Evolutionary conservation across 1,140 invertebrate species (phyloP).

Genomic region (Anadara kagoshimensis): DNA sequence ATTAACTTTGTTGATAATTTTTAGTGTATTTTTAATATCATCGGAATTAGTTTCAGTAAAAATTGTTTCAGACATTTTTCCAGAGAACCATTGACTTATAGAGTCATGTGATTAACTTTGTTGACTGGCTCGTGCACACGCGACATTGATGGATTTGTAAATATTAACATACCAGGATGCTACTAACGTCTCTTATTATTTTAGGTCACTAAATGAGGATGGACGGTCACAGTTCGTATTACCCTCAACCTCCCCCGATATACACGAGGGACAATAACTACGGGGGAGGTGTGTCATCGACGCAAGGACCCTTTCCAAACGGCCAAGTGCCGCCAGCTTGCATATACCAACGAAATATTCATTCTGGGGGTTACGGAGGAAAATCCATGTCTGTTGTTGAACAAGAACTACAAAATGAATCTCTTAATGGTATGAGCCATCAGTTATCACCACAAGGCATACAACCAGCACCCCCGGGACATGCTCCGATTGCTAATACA

Average conservation of each 20-base stretch:
- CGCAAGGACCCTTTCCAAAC: conserved; percentile 7
- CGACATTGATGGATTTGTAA: conserved; percentile 31
- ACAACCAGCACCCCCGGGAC: conserved; percentile 28
- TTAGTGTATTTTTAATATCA: no score
- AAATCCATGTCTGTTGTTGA: conserved; percentile 69
- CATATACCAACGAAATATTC: conserved; percentile 46
- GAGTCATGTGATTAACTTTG: conserved; percentile 24
- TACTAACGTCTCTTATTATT: conserved; percentile 36
- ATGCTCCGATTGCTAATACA: conserved; percentile 47
- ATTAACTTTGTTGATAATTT: no score
- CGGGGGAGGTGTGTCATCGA: conserved; percentile 13
- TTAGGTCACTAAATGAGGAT: conserved; percentile 47
- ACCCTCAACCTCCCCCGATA: conserved; percentile 39
- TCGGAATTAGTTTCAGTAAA: no score
- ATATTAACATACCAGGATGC: conserved; percentile 27
- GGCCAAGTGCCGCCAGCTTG: conserved; percentile 43
- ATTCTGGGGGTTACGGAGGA: conserved; percentile 56
- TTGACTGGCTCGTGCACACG: conserved; percentile 18
- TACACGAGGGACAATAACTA: conserved; percentile 35
- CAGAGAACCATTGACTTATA: no score
- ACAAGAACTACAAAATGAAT: conserved; percentile 43
- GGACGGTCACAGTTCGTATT: conserved; percentile 53
- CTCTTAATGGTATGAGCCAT: conserved; percentile 33
- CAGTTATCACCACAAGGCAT: conserved; percentile 36
- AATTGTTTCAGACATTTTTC: no score